Base-by-base conservation (phyloP, 2,797 vertebrate species). In the Thaleichthys pacificus region DNA sequence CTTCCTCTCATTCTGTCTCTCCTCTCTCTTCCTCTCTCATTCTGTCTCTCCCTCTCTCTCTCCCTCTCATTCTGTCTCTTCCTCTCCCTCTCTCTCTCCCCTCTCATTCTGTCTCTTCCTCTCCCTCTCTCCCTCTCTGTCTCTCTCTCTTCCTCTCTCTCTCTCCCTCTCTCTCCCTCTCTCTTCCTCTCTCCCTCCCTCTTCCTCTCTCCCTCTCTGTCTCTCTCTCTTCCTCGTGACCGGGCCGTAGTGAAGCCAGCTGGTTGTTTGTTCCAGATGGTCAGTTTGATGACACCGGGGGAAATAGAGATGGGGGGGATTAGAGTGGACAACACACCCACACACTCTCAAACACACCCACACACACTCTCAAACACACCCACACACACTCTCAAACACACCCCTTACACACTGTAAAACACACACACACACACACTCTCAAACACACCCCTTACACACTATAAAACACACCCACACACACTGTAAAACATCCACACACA, bases 221-320 rank as follows among this genome's bases (percentile, higher is more conserved):
- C 3, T 21, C 47, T 68, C 26, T 26, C 32, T 14, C 51, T 57
- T 62, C 9, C 38, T 42, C 8, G 8, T 42, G 2, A 2, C 38
- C 65, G 26, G 49, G 14, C 28, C 22, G 12, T 15, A 35, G 38
- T 32, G 61, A 60, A 58, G 75, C 58, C 63, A 42, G 62, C 76
- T 75, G 68, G 61, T 49, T 35, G 42, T 28, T 21, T 21, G 58
- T 69, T 84, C 72, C 78, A 83, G 75, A 77, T 86, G 76, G 21
- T 71, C 30, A 9, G 47, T 22, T 42, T 82, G 61, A 64, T 82
- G 66, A 64, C 47, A 8, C 61, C 26, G 11, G 56, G n/a, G 51
- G 51, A 68, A 63, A 30, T 32, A 9, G 26, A 76, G 1, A 1
- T 38, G 21, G 38, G 38, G 38, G 1, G 70, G 76, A 83, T 79